These are phyloP conservation scores for Saturnia japonica DNA, from an alignment of 2,888 invertebrate genomes.

Conservation along the genomic window DNA sequence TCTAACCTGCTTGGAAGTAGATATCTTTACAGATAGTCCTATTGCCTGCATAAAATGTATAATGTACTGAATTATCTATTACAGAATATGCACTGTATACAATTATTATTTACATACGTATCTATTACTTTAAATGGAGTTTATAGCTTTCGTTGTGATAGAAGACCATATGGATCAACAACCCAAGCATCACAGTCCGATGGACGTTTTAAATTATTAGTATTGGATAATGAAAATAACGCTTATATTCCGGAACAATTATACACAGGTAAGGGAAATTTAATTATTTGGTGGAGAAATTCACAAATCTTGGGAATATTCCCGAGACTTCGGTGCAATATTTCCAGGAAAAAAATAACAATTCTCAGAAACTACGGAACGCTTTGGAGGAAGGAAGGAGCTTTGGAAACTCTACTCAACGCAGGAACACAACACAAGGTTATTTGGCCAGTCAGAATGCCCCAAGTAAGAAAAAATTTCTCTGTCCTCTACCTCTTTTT, in stretches of 20 bases:
- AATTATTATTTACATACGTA: slow-evolving; percentile 4
- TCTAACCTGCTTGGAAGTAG: background rate
- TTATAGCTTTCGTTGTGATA: slow-evolving; percentile 62
- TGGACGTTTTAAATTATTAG: slow-evolving; percentile 58
- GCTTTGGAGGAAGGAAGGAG: too few relatives aligned
- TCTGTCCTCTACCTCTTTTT: too few relatives aligned
- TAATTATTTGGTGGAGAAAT: background rate
- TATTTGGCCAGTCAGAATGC: too few relatives aligned
- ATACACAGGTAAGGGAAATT: slow-evolving; percentile 54
- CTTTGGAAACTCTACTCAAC: too few relatives aligned
- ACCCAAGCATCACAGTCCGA: slow-evolving; percentile 61
- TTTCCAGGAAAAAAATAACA: too few relatives aligned
- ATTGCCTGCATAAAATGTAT: background rate
- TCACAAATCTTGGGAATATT: too few relatives aligned
- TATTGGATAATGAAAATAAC: slow-evolving; percentile 51
- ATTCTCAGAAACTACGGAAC: too few relatives aligned
- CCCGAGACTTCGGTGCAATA: too few relatives aligned
- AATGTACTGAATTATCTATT: background rate
- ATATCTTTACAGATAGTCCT: background rate
- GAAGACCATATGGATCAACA: slow-evolving; percentile 65
- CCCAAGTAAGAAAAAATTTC: too few relatives aligned
- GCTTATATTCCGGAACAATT: slow-evolving; percentile 70
- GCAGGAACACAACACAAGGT: too few relatives aligned
- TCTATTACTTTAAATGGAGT: slow-evolving; percentile 6
- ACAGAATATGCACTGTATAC: slow-evolving; percentile 10